Evolutionary conservation across 2,113 vertebrate species (phyloP).

Genomic region (Bufo gargarizans): DNA sequence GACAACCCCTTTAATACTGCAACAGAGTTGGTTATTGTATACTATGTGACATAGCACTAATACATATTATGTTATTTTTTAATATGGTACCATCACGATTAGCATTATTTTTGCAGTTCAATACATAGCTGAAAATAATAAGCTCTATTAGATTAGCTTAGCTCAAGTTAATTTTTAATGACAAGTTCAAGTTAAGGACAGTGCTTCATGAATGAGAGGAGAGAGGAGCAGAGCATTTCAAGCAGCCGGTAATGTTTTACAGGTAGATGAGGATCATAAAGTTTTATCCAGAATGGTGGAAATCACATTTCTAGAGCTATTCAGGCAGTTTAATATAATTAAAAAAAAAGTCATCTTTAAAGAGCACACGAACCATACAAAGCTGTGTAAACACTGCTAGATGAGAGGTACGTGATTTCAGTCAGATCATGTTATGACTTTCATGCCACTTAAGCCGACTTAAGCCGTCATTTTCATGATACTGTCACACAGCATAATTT

Average conservation of each 20-base stretch:
- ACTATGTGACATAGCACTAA: neutral
- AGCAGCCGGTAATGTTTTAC: slow-evolving; percentile 11
- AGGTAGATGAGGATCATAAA: neutral
- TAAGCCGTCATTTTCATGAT: neutral
- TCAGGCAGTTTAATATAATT: neutral
- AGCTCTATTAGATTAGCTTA: slow-evolving; percentile 40
- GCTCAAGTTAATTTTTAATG: slow-evolving; percentile 50
- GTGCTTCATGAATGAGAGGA: neutral
- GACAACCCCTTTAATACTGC: no score
- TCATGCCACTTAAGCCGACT: neutral
- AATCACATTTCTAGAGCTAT: neutral
- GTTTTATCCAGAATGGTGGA: neutral
- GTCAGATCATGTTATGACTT: neutral
- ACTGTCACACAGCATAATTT: neutral
- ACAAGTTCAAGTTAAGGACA: slow-evolving; percentile 49
- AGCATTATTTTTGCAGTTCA: slow-evolving; percentile 24
- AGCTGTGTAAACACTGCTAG: neutral
- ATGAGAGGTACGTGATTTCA: neutral
- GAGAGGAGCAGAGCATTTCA: slow-evolving; percentile 6
- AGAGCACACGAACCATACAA: neutral
- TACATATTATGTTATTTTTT: neutral
- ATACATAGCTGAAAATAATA: slow-evolving; percentile 39
- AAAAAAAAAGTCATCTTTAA: neutral
- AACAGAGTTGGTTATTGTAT: neutral
- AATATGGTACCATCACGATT: neutral